These are phyloP conservation scores for Porites cylindrica DNA, from an alignment of 92 coral and sea anemone genomes.

Conservation along the genomic window DNA sequence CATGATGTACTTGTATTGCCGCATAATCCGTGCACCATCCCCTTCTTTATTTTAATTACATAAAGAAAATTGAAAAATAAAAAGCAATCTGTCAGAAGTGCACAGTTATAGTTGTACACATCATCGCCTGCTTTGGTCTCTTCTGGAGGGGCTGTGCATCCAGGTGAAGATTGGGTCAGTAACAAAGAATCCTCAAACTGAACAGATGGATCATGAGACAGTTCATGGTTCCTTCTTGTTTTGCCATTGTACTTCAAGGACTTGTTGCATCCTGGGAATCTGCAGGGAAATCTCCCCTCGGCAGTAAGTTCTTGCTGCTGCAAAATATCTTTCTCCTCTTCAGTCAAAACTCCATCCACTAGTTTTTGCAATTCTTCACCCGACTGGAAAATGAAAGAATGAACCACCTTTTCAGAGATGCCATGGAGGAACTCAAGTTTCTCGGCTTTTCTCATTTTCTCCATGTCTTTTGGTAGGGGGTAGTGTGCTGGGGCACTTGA, in stretches of 20 bases:
- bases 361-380: too few relatives aligned
- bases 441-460: too few relatives aligned
- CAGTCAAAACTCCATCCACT: too few relatives aligned
- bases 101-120: constrained; percentile 64
- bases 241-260: not conserved
- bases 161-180: not conserved
- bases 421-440: too few relatives aligned
- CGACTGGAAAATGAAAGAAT: too few relatives aligned
- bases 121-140: constrained; percentile 55
- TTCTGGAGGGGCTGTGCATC: not conserved
- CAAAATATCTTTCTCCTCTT: too few relatives aligned
- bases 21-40: too few relatives aligned
- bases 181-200: not conserved
- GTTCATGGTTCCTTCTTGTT: too few relatives aligned
- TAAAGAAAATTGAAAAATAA: constrained; percentile 62
- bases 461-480: not conserved
- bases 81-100: constrained; percentile 56
- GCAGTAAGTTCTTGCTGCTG: too few relatives aligned
- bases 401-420: too few relatives aligned
- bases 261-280: too few relatives aligned
- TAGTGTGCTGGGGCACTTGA: constrained; percentile 9
- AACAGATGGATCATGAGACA: not conserved
- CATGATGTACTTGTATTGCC: constrained; percentile 37
- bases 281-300: too few relatives aligned
- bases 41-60: constrained; percentile 36